Percentiles rank a stretch among this genome's conserved stretches.
These are phyloP conservation scores for Psettodes erumei DNA, from an alignment of 2,113 vertebrate species.

Conservation along the genomic window DNA sequence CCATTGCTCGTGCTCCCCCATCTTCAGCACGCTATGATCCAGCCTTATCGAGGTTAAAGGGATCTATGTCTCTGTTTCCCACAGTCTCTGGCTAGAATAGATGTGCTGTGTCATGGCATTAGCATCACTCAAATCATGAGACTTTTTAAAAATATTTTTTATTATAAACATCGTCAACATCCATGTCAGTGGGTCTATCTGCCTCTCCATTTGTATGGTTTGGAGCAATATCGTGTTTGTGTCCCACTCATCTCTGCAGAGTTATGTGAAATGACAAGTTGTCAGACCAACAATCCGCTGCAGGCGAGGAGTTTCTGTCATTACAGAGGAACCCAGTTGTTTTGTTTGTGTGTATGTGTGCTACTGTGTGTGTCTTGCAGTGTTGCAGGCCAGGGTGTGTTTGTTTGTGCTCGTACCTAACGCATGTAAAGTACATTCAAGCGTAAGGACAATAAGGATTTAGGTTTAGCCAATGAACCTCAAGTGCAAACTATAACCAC, in stretches of 20 bases:
- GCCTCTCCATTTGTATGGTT: constrained; percentile 71
- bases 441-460: constrained; percentile 39
- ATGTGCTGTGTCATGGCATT: constrained; percentile 66
- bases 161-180: constrained; percentile 60
- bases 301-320: constrained; percentile 67
- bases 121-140: constrained; percentile 67
- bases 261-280: constrained; percentile 77
- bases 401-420: constrained; percentile 18
- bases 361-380: constrained; percentile 2
- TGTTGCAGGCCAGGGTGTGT: constrained; percentile 10
- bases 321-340: constrained; percentile 34
- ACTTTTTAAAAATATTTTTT: constrained; percentile 30
- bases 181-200: constrained; percentile 61
- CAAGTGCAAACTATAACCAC: constrained; percentile 28
- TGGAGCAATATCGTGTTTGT: constrained; percentile 71
- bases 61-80: constrained; percentile 37
- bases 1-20: constrained; percentile 35
- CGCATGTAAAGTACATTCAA: constrained; percentile 11
- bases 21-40: constrained; percentile 40
- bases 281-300: constrained; percentile 66
- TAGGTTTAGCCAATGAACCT: constrained; percentile 33
- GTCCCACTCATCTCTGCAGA: constrained; percentile 62
- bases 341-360: constrained; percentile 26
- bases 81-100: constrained; percentile 47
- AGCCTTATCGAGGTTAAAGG: constrained; percentile 25